Conservation (phyloP, 2,888 invertebrate species). For the Dryobotodes eremita region DNA sequence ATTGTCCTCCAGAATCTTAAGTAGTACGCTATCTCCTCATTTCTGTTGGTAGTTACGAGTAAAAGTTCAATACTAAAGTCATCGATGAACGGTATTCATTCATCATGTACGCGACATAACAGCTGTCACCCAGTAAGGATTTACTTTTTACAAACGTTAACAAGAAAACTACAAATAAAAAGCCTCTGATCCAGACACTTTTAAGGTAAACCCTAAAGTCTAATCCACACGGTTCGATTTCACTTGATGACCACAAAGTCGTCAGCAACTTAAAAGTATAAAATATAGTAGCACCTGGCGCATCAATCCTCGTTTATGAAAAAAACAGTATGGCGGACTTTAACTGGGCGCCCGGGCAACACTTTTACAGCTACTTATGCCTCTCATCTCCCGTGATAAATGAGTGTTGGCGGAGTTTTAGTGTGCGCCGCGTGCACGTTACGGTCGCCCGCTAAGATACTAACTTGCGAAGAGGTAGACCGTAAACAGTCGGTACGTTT, state of each 20-base stretch:
- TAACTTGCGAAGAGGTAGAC: conserved; percentile 70
- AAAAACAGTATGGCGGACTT: conserved; percentile 69
- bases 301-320: conserved; percentile 77
- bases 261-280: conserved; percentile 46
- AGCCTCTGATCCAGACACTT: background rate
- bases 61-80: background rate
- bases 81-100: background rate
- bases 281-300: conserved; percentile 67
- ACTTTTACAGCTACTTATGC: conserved; percentile 82
- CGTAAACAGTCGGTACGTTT: conserved; percentile 75
- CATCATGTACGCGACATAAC: background rate
- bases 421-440: conserved; percentile 83
- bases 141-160: conserved; percentile 18
- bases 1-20: background rate
- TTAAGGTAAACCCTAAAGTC: background rate
- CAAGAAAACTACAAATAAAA: conserved; percentile 15
- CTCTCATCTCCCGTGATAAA: conserved; percentile 86
- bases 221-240: conserved; percentile 42
- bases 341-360: conserved; percentile 68
- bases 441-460: conserved; percentile 75
- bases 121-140: conserved; percentile 27
- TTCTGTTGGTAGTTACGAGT: background rate
- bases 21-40: background rate
- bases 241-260: conserved; percentile 36
- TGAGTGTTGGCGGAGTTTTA: conserved; percentile 84